Evolutionary conservation across 2,113 vertebrate species (phyloP), one percentile per base, ranked within the genome.

Genomic region (Gavia stellata): DNA sequence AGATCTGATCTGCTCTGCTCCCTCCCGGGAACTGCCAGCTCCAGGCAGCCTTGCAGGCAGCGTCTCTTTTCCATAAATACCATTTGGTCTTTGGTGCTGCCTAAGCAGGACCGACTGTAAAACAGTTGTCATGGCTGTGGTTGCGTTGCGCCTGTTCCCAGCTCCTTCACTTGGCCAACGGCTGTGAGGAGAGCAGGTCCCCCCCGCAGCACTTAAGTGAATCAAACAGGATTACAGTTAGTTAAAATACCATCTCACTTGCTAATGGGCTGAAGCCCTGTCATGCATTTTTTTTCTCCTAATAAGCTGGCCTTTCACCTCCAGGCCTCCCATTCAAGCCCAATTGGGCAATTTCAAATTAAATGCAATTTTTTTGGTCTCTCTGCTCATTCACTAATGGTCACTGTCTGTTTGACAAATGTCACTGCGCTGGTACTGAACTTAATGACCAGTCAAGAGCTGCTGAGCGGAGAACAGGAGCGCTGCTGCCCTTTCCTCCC

Each of bases 351-450:
- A 91, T 94, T 94, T 92, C 72, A 88, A 82, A 94, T 96, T 96
- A 95, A 96, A 95, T 63, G 56, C 78, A 12, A 38, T 87, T 90
- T 73, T 68, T 95, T 75, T 70, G 18, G 63, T 92, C 75, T 86
- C 79, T 70, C 62, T 87, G 56, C 85, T 94, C 87, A 20, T 93
- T 94, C 80, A n/a, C 49, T 86, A 94, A 92, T 95, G 93, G 93
- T 92, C 92, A 88, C 79, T 85, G 87, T 84, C 94, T 88, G 86
- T 94, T 90, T 97, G 94, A 96, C 92, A 96, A 96, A 96, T 96
- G 93, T 73, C 88, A 86, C 74, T 73, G 73, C 12, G 0, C 86
- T 67, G 71, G 82, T 82, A 77, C 73, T 86, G 75, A 73, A 87
- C 79, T 95, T 95, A 94, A 96, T 94, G 91, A 86, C 73, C 45